Evolutionary conservation across 2,113 vertebrate species (phyloP).

Genomic region (Lycocorax pyrrhopterus): DNA sequence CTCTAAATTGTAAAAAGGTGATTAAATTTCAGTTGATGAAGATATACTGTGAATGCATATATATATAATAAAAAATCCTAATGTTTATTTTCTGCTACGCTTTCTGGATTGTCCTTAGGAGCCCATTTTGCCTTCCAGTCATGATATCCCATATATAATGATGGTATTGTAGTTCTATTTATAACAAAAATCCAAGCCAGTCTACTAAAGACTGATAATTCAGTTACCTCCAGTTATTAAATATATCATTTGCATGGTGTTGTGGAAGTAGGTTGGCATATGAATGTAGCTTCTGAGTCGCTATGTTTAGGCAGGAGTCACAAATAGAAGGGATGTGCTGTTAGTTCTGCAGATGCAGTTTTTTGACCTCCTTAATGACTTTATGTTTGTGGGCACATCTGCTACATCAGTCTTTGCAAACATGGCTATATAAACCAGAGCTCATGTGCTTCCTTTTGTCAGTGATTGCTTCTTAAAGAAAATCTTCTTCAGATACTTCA

Average conservation of each 20-base stretch:
- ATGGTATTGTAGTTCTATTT: neutral
- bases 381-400: slow-evolving; percentile 17
- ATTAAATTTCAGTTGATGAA: slow-evolving; percentile 71
- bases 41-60: slow-evolving; percentile 48
- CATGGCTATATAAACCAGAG: neutral
- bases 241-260: neutral
- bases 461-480: neutral
- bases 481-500: slow-evolving; percentile 24
- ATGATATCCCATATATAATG: neutral
- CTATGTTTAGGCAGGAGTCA: neutral
- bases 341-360: neutral
- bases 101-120: slow-evolving; percentile 27
- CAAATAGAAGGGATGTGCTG: neutral
- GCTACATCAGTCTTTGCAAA: neutral
- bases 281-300: neutral
- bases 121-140: neutral
- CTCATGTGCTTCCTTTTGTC: neutral
- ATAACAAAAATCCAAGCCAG: neutral
- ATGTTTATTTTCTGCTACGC: slow-evolving; percentile 51
- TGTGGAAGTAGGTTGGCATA: neutral
- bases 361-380: neutral
- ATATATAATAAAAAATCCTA: slow-evolving; percentile 50
- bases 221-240: neutral
- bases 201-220: slow-evolving; percentile 2
- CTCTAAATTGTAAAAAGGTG: slow-evolving; percentile 72